A percentile compares a stretch with the other conserved stretches of the same genome.
phyloP scores from a whole-genome alignment of 35 echinoderm and acorn worm species.

The Apostichopus parvimensis region DNA sequence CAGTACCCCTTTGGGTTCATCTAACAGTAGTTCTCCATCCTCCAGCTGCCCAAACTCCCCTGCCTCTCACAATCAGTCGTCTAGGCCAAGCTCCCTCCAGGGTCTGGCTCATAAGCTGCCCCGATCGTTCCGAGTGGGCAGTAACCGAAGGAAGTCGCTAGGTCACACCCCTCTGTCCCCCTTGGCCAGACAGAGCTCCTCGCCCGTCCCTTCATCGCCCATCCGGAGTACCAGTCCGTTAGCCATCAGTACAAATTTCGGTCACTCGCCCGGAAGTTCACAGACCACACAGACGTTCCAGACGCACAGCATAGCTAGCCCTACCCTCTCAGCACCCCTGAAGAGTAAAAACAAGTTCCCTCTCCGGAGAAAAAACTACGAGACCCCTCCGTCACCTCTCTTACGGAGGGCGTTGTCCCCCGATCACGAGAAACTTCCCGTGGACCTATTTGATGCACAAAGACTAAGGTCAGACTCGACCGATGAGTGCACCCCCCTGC shows the following conservation, averaged over 20 bases:
- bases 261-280: constrained; percentile 94
- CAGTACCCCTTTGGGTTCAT: constrained; percentile 67
- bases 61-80: constrained; percentile 80
- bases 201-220: constrained; percentile 88
- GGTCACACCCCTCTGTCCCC: constrained; percentile 98
- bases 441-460: constrained; percentile 78
- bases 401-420: constrained; percentile 91
- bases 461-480: constrained; percentile 64
- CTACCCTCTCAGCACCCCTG: constrained; percentile 75
- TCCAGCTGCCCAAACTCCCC: constrained; percentile 98
- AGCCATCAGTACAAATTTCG: constrained; percentile 75
- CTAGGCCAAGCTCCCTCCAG: constrained; percentile 85
- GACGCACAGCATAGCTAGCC: constrained; percentile 78
- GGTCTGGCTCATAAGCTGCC: constrained; percentile 90
- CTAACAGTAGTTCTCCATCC: constrained; percentile 83
- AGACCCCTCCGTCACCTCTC: constrained; percentile 97
- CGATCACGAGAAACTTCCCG: constrained; percentile 80
- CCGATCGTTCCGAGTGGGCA: constrained; percentile 60
- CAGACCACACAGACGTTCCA: constrained; percentile 85
- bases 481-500: constrained; percentile 44
- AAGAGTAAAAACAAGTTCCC: constrained; percentile 77
- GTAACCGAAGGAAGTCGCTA: constrained; percentile 87
- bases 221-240: constrained; percentile 92
- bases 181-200: constrained; percentile 76
- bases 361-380: constrained; percentile 64